Evolutionary conservation across 1,140 invertebrate species (phyloP).

Genomic region (Pygmarrhopalites habei): DNA sequence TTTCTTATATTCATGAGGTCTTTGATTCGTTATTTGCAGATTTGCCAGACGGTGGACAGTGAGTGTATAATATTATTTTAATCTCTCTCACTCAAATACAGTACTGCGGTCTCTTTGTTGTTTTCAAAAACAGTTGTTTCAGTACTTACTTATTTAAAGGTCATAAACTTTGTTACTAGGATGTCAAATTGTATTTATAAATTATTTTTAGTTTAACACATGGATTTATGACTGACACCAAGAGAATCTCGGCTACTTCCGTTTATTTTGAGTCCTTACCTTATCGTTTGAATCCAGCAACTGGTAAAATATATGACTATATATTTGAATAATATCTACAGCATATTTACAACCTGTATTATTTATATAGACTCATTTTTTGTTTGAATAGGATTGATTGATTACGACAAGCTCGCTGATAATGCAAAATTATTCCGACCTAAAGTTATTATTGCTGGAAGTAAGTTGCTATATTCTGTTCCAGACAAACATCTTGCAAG

Average conservation of each 20-base stretch:
- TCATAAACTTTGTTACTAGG: too few species aligned
- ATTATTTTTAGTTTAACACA: constrained; percentile 48
- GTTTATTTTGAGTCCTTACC: constrained; percentile 62
- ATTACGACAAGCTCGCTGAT: constrained; percentile 57
- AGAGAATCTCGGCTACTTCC: constrained; percentile 58
- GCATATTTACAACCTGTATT: neutral
- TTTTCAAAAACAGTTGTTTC: too few species aligned
- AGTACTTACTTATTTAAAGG: too few species aligned
- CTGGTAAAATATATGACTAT: constrained; percentile 40
- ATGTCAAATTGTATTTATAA: constrained; percentile 2
- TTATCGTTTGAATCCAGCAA: constrained; percentile 54
- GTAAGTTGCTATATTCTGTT: too few species aligned
- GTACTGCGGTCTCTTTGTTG: too few species aligned
- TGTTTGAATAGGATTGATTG: constrained; percentile 51
- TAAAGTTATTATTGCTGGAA: constrained; percentile 59
- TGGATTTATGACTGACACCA: constrained; percentile 58
- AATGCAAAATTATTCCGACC: constrained; percentile 57
- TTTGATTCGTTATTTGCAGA: too few species aligned
- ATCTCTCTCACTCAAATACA: neutral
- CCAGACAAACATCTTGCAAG: too few species aligned
- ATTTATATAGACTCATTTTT: neutral
- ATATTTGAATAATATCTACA: neutral
- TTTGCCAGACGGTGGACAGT: constrained; percentile 61
- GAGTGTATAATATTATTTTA: constrained; percentile 38
- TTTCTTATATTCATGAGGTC: too few species aligned